Evolutionary conservation across 2,113 vertebrate species (phyloP), one percentile per base, ranked within the genome.

Genomic region (Lophochroa leadbeateri): DNA sequence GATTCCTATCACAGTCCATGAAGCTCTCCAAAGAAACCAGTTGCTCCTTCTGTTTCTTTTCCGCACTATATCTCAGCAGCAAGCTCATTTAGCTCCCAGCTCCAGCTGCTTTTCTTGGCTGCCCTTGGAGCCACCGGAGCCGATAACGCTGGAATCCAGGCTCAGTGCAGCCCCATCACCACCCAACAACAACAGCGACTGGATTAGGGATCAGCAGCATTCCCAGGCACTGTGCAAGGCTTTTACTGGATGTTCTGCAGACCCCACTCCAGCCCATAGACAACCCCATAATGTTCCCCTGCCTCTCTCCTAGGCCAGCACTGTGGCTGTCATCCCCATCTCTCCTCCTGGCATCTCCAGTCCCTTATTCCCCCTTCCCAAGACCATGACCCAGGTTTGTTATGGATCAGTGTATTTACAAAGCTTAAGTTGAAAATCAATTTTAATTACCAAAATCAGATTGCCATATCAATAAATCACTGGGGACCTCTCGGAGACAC

Each of bases 371-470:
- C 49, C 33, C 46, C 33, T 71, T 50, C 37, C 58, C 55, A 68
- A 41, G 93, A 98, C 96, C 94, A 81, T 47, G 91, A 97, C 90
- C 91, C 65, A 78, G 24, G 57, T 92, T 94, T 87, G 96, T 94
- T 79, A 96, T 85, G 94, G 85, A 95, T 95, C 88, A 84, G 17
- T 76, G 93, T 96, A 89, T 96, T 92, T 96, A 95, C 94, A 94
- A 97, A 94, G 80, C 93, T 96, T 94, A 98, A 97, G 97, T 92
- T 64, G 75, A 94, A 98, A 98, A 98, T 98, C 98, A 97, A 98
- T 98, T 98, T 98, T 98, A 98, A 98, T 98, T 98, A 98, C 97
- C 95, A 97, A 98, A 98, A 97, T 98, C 95, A 57, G 75, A 96
- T 94, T 96, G 88, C 86, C 4, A 1, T 95, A 94, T 96, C 95